phyloP scores from a whole-genome alignment of 2,113 vertebrate species.

The Okapia johnstoni region DNA sequence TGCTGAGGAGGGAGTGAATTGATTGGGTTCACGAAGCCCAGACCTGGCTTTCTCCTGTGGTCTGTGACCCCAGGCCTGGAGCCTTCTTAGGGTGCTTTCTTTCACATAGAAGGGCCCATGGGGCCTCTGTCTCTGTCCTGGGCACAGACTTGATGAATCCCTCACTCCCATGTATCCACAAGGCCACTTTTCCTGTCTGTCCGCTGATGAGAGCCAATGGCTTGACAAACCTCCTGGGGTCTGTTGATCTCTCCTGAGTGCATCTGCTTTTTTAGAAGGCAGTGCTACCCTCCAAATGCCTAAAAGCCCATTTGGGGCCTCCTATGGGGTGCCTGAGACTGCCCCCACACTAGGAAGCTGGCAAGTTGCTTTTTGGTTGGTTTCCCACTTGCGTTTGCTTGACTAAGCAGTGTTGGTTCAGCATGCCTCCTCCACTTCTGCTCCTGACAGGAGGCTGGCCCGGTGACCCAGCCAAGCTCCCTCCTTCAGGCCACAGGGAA shows the following conservation, averaged over 20 bases:
- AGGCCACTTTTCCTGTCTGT: background rate
- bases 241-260: conserved; percentile 38
- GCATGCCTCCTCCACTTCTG: background rate
- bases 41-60: background rate
- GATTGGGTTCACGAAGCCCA: fast-evolving
- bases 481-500: background rate
- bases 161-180: background rate
- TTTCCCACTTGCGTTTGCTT: background rate
- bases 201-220: background rate
- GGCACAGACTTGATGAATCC: background rate
- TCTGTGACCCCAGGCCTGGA: background rate
- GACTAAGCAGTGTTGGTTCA: background rate
- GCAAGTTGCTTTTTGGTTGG: conserved; percentile 6
- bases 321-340: background rate
- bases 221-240: background rate
- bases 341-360: background rate
- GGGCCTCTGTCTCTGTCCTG: background rate
- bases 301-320: conserved; percentile 53
- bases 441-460: background rate
- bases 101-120: background rate
- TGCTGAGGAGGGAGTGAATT: background rate
- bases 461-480: too few relatives aligned
- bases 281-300: background rate
- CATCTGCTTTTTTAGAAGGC: background rate
- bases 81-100: background rate